These are phyloP conservation scores for Reticulitermes speratus DNA, from an alignment of 1,140 invertebrate genomes.

Conservation along the genomic window DNA sequence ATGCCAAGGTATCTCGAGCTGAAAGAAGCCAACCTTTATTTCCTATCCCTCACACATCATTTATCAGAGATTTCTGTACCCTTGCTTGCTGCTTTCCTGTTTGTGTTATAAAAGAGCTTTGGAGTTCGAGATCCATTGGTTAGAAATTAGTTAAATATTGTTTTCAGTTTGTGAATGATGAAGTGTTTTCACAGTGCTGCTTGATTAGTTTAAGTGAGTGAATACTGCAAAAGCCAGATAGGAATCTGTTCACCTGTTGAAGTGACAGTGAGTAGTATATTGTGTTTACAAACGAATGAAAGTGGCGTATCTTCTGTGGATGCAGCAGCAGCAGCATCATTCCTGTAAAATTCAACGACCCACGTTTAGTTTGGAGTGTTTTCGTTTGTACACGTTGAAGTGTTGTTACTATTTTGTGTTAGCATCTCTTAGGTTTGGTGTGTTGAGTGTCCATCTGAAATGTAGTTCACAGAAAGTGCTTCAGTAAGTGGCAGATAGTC, in stretches of 20 bases:
- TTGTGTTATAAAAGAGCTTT: not conserved
- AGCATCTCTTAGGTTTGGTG: not conserved
- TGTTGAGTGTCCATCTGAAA: not conserved
- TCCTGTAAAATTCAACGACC: not conserved
- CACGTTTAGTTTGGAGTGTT: not conserved
- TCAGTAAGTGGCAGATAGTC: not conserved
- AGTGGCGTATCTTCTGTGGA: not conserved
- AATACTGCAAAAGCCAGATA: not conserved
- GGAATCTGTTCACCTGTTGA: not conserved
- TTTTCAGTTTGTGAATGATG: not conserved
- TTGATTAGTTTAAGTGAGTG: not conserved
- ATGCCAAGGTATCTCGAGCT: constrained; percentile 13
- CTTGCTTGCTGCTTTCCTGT: not conserved
- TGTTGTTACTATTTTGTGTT: not conserved
- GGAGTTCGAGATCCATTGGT: constrained; percentile 5
- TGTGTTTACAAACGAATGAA: not conserved
- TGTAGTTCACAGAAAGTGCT: not conserved
- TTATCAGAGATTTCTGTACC: not conserved
- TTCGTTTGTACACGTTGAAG: not conserved
- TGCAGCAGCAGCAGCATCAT: no score
- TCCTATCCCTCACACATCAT: not conserved
- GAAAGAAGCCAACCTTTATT: not conserved
- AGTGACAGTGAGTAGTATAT: not conserved
- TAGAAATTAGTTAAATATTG: not conserved
- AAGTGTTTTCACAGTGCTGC: not conserved